These are phyloP conservation scores for Physella acuta DNA, from an alignment of 1,140 invertebrate genomes.

Conservation along the genomic window DNA sequence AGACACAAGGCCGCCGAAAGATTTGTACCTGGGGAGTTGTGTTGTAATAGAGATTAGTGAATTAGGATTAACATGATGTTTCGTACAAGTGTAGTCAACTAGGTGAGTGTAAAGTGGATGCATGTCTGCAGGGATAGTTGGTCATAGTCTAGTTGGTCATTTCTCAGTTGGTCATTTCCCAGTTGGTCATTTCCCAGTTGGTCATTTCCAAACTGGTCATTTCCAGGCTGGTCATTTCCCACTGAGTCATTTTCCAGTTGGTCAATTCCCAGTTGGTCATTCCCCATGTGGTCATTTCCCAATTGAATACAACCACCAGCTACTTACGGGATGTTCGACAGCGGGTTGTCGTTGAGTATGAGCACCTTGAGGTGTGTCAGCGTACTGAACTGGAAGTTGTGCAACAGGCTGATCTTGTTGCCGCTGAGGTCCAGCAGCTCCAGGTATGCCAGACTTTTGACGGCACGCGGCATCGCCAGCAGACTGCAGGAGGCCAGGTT, in stretches of 20 bases:
- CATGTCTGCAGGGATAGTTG: background rate
- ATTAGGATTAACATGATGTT: background rate
- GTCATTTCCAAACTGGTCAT: too few species aligned
- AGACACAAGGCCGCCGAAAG: background rate
- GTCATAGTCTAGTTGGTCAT: background rate
- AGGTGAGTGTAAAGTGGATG: background rate
- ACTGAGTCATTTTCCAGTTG: background rate
- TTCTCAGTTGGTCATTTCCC: background rate
- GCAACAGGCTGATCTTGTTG: background rate
- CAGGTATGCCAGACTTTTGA: background rate
- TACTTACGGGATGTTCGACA: slow-evolving; percentile 9
- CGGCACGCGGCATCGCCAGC: background rate
- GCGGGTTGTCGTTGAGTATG: background rate
- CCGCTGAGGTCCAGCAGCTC: background rate
- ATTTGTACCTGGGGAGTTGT: background rate
- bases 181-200: background rate
- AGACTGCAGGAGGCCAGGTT: background rate
- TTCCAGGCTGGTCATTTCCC: background rate
- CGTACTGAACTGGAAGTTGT: slow-evolving; percentile 3
- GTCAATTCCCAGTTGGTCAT: background rate
- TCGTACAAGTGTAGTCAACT: background rate
- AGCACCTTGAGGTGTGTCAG: background rate
- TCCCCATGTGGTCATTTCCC: background rate
- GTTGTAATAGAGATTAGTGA: background rate
- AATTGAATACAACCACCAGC: too few species aligned